A percentile compares a stretch with the other conserved stretches of the same genome.
Conservation (phyloP, 2,113 vertebrate genomes). For the Podarcis raffonei region DNA sequence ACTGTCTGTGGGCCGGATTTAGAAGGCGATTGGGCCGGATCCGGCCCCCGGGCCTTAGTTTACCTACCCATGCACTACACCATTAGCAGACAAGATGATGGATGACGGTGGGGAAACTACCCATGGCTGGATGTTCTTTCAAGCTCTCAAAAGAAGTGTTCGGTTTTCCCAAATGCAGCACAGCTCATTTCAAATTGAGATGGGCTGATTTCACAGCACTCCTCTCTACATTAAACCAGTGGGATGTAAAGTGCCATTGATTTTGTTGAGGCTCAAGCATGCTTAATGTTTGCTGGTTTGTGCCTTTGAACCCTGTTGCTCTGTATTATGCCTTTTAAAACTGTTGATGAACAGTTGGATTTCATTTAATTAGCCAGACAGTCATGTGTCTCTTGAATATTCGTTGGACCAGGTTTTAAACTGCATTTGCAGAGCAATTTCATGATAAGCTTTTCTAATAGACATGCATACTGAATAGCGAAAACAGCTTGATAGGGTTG, state of each 20-base stretch:
- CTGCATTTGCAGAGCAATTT: conserved; percentile 64
- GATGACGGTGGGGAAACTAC: background rate
- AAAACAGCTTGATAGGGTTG: conserved; percentile 71
- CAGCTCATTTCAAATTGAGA: background rate
- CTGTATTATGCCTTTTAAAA: conserved; percentile 4
- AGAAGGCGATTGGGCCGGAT: background rate
- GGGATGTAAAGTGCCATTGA: background rate
- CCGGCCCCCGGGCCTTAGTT: no score
- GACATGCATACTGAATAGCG: conserved; percentile 58
- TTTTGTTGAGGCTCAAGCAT: background rate
- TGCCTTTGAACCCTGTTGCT: background rate
- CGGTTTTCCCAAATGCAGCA: background rate
- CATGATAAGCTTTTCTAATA: conserved; percentile 68
- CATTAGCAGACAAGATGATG: background rate
- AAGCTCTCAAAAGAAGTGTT: background rate
- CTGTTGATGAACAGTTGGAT: conserved; percentile 15
- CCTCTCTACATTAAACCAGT: background rate
- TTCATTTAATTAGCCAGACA: conserved; percentile 59
- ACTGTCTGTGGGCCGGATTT: no score
- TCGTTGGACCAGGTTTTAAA: conserved; percentile 52
- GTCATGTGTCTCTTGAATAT: conserved; percentile 66
- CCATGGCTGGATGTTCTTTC: background rate
- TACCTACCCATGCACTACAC: background rate
- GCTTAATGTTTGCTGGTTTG: background rate
- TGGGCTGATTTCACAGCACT: background rate